phyloP scores from a whole-genome alignment of 2,888 invertebrate genomes.

The Balanococcus diminutus region DNA sequence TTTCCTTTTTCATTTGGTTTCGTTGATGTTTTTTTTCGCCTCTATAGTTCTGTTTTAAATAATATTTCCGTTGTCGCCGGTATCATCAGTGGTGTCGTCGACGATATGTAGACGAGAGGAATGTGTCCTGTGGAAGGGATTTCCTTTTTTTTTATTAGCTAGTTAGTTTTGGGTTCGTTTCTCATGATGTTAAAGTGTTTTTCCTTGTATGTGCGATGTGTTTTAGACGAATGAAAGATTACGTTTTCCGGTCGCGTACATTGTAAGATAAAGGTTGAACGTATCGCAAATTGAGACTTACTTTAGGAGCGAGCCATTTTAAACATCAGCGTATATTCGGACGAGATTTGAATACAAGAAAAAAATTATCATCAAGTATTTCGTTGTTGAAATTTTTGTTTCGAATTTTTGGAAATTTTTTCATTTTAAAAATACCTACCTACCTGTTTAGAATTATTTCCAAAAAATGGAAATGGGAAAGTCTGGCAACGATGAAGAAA shows the following conservation, averaged over 20 bases:
- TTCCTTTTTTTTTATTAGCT: not conserved
- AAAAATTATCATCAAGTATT: not conserved
- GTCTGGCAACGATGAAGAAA: too few relatives aligned
- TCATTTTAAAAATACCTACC: too few relatives aligned
- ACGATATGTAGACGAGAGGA: not conserved
- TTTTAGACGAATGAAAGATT: constrained; percentile 19
- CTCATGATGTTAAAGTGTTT: constrained; percentile 6
- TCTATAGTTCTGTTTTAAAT: not conserved
- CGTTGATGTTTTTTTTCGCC: not conserved
- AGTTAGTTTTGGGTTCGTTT: not conserved
- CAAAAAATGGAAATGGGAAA: too few relatives aligned
- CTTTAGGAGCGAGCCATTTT: not conserved
- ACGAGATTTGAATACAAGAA: not conserved
- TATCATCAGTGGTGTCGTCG: not conserved
- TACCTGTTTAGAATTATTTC: too few relatives aligned
- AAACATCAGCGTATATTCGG: not conserved
- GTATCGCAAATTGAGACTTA: not conserved
- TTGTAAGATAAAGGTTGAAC: not conserved
- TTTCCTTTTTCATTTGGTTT: not conserved
- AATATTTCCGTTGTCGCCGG: not conserved
- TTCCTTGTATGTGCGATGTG: constrained; percentile 2
- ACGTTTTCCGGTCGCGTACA: not conserved
- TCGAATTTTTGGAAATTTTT: not conserved
- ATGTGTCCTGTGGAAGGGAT: not conserved
- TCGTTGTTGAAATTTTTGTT: too few relatives aligned